These are phyloP conservation scores for Caenorhabditis angaria DNA, from an alignment of 2,888 invertebrate species.

Conservation along the genomic window DNA sequence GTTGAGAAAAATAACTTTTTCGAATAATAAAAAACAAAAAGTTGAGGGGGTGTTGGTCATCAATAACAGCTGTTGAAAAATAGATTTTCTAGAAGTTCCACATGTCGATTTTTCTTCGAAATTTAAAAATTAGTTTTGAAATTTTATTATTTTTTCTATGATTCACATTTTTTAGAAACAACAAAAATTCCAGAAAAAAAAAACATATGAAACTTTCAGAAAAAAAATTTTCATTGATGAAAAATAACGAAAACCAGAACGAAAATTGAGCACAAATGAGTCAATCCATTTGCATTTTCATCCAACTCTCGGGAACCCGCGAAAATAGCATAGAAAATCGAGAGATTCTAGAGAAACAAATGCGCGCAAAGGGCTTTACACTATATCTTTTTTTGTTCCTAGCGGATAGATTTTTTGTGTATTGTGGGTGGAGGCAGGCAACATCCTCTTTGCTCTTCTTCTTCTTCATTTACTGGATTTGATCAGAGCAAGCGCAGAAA, in stretches of 20 bases:
- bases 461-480: background rate
- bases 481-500: background rate
- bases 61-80: conserved; percentile 15
- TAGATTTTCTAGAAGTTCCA: conserved; percentile 18
- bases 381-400: no score
- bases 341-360: background rate
- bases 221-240: no score
- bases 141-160: no score
- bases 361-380: conserved; percentile 2
- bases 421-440: background rate
- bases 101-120: no score
- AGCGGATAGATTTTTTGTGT: background rate
- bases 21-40: conserved; percentile 22
- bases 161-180: no score
- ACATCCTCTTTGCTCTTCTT: background rate
- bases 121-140: no score
- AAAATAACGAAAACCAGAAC: background rate
- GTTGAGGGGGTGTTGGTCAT: conserved; percentile 14
- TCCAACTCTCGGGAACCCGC: no score
- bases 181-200: no score
- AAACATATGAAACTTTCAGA: no score
- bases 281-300: no score
- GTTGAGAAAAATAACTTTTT: conserved; percentile 5
- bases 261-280: no score
- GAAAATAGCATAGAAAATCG: background rate